Evolutionary conservation across 2,797 vertebrate species (phyloP).

Genomic region (Podarcis lilfordi): DNA sequence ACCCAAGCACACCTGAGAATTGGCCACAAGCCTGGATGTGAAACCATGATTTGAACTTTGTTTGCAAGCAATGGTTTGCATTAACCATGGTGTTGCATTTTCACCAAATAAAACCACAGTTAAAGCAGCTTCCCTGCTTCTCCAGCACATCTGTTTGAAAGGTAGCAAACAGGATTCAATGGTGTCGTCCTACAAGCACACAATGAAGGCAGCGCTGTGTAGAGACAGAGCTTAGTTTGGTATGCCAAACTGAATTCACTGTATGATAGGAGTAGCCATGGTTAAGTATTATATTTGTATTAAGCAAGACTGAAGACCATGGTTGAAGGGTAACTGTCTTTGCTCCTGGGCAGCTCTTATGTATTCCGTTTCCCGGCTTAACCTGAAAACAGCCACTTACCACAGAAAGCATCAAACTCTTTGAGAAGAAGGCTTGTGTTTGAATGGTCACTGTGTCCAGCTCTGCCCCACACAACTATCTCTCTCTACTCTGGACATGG

Average conservation of each 20-base stretch:
- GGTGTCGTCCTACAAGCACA: neutral
- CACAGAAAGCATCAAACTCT: neutral
- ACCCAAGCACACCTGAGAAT: neutral
- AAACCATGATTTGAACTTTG: neutral
- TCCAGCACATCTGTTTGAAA: neutral
- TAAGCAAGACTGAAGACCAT: neutral
- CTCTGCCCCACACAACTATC: too few species aligned
- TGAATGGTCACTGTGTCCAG: too few species aligned
- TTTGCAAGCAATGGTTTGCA: neutral
- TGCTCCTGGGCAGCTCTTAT: neutral
- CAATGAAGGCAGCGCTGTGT: neutral
- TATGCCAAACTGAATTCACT: neutral
- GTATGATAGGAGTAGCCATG: neutral
- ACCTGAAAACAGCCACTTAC: neutral
- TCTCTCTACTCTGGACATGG: too few species aligned
- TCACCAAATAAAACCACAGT: neutral
- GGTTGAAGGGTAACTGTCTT: neutral
- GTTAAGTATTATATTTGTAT: neutral
- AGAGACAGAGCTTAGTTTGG: neutral
- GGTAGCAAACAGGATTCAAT: neutral
- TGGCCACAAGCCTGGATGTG: neutral
- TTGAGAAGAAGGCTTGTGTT: too few species aligned
- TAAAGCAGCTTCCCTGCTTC: neutral
- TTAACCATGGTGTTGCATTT: neutral
- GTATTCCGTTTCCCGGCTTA: neutral